These are phyloP conservation scores for Troides oblongomaculatus DNA, from an alignment of 2,888 invertebrate species.

Conservation along the genomic window DNA sequence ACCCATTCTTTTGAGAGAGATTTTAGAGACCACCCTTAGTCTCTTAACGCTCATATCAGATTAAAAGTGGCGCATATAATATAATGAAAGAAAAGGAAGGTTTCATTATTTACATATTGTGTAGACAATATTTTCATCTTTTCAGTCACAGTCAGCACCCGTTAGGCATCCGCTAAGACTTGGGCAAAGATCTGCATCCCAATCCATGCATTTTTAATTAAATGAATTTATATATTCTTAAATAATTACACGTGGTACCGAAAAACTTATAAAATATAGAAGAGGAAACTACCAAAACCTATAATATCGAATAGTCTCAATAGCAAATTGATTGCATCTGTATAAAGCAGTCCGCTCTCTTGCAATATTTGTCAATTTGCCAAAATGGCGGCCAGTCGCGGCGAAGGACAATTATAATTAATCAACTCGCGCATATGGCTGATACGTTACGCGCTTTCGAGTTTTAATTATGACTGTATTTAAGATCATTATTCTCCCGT, in stretches of 20 bases:
- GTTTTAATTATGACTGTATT: conserved; percentile 20
- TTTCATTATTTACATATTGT: too few species aligned
- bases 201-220: too few species aligned
- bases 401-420: conserved; percentile 26
- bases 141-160: too few species aligned
- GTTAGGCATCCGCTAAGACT: too few species aligned
- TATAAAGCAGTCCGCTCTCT: conserved; percentile 1
- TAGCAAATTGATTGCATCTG: conserved; percentile 1
- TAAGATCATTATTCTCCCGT: conserved; percentile 8
- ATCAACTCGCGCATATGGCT: conserved; percentile 22
- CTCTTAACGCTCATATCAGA: too few species aligned
- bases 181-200: too few species aligned
- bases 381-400: conserved; percentile 20
- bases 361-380: conserved; percentile 21
- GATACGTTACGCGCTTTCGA: conserved; percentile 13
- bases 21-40: too few species aligned
- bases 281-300: neutral
- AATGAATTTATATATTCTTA: neutral
- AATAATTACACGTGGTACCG: neutral
- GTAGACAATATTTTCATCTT: too few species aligned
- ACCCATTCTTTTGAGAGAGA: too few species aligned
- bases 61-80: too few species aligned
- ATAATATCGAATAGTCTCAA: neutral
- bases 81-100: too few species aligned
- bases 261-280: neutral